A percentile compares a stretch with the other conserved stretches of the same genome.
These are phyloP conservation scores for Zonotrichia leucophrys DNA, from an alignment of 2,113 vertebrate species.

Conservation along the genomic window DNA sequence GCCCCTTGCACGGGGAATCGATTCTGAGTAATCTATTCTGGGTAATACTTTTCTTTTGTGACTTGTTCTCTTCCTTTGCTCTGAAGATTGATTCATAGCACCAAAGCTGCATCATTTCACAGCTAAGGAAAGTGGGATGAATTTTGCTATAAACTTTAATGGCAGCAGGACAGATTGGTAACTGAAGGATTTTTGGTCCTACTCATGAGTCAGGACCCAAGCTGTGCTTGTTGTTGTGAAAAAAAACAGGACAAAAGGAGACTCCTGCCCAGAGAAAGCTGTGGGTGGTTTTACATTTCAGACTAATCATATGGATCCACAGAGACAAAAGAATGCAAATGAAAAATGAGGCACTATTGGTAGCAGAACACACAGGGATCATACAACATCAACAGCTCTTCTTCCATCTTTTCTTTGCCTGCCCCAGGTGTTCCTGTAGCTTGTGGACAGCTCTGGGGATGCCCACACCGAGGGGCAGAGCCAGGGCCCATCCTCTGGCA, in stretches of 20 bases:
- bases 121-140: neutral
- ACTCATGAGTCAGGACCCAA: neutral
- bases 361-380: neutral
- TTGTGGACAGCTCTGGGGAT: neutral
- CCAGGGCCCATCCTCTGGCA: neutral
- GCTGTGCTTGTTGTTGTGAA: neutral
- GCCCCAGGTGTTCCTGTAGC: neutral
- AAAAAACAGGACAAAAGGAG: neutral
- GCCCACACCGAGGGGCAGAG: accelerated
- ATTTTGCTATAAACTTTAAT: neutral
- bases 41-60: neutral
- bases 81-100: neutral
- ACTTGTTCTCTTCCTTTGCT: neutral
- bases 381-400: neutral
- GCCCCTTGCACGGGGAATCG: neutral
- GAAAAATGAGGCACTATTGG: neutral
- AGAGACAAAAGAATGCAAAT: neutral
- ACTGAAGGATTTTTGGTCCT: neutral
- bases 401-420: neutral
- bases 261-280: neutral
- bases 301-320: neutral
- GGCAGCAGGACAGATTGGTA: neutral
- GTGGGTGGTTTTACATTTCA: neutral
- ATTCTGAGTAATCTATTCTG: neutral
- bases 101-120: neutral